Conservation (phyloP, 2,113 vertebrate species). For the Phalacrocorax carbo region DNA sequence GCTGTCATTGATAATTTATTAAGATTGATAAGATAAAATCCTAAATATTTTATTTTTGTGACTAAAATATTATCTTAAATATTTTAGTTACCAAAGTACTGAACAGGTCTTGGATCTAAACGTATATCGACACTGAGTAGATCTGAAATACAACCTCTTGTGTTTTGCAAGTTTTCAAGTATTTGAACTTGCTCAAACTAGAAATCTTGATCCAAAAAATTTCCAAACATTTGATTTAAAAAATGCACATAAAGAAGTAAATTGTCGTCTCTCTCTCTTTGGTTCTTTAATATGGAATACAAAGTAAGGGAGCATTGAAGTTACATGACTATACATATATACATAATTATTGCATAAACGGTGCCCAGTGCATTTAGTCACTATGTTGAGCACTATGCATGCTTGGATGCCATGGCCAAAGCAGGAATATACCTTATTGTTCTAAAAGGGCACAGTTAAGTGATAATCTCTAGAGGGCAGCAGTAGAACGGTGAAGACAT, state of each 20-base stretch:
- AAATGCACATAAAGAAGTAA: neutral
- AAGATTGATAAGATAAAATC: neutral
- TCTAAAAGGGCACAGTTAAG: neutral
- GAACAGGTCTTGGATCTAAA: neutral
- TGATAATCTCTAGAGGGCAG: neutral
- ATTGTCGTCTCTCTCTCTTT: neutral
- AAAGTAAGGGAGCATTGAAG: neutral
- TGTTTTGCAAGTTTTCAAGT: neutral
- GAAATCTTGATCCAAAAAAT: neutral
- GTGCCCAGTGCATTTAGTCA: neutral
- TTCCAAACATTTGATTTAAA: neutral
- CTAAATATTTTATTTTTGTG: neutral
- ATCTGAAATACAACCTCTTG: neutral
- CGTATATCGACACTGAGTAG: accelerated
- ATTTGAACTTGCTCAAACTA: neutral
- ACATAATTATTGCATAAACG: neutral
- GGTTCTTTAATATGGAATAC: neutral
- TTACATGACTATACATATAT: neutral
- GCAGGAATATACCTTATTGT: neutral
- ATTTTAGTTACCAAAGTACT: neutral
- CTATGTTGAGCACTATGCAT: neutral
- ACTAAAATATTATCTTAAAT: neutral
- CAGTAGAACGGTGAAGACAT: neutral
- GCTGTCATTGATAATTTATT: neutral
- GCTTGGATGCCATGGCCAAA: neutral